These are phyloP conservation scores for Ethmia dodecea DNA, from an alignment of 2,888 invertebrate species.

Conservation along the genomic window DNA sequence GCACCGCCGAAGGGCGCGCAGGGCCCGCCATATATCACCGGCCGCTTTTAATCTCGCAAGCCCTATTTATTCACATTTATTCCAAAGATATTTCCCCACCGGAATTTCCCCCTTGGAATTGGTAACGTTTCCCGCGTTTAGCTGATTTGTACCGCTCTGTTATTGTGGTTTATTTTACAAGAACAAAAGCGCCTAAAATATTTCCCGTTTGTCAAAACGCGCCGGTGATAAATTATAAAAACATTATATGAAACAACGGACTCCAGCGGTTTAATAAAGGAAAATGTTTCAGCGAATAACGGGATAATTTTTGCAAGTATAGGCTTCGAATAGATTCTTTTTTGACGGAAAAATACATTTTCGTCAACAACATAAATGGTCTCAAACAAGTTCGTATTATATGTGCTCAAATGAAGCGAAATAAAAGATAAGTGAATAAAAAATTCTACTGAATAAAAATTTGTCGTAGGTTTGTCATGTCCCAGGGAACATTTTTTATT, in stretches of 20 bases:
- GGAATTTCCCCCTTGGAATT: conserved; percentile 67
- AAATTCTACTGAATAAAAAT: conserved; percentile 19
- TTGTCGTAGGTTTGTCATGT: conserved; percentile 16
- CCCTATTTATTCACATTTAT: conserved; percentile 72
- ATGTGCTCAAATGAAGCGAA: conserved; percentile 11
- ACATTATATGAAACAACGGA: neutral
- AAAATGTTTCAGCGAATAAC: too few relatives aligned
- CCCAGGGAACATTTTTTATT: conserved; percentile 21
- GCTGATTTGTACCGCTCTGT: conserved; percentile 61
- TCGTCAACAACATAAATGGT: neutral
- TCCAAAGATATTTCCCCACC: conserved; percentile 66
- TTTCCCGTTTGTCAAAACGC: conserved; percentile 48
- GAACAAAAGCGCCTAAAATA: conserved; percentile 51
- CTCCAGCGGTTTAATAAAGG: too few relatives aligned
- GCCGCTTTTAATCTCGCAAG: conserved; percentile 67
- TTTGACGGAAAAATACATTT: too few relatives aligned
- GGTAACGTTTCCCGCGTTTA: conserved; percentile 61
- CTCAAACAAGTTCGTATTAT: conserved; percentile 1
- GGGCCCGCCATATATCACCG: conserved; percentile 56
- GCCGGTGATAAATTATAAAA: conserved; percentile 17
- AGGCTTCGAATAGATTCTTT: too few relatives aligned
- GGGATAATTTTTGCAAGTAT: too few relatives aligned
- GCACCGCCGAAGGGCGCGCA: conserved; percentile 33
- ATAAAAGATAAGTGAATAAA: conserved; percentile 16
- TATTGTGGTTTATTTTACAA: conserved; percentile 53